Evolutionary conservation across 2,797 vertebrate species (phyloP), one percentile per base, ranked within the genome.

Genomic region (Myoxocephalus aenaeus): DNA sequence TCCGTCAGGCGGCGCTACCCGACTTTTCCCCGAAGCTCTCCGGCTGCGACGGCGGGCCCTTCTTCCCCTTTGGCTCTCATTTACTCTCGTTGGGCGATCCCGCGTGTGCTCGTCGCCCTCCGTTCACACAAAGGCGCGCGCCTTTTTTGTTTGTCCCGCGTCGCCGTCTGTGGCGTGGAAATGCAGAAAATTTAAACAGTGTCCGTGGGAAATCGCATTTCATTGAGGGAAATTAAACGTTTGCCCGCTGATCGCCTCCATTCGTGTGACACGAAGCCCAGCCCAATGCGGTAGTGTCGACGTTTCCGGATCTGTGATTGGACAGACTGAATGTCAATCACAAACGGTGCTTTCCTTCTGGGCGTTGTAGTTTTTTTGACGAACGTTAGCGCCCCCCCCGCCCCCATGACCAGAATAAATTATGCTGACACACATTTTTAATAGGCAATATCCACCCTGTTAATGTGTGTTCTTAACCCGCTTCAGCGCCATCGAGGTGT

Each of bases 1-100:
- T 94, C 91, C 95, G 95, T 96, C 94, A 95, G 96, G 96, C 96
- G 96, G 96, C 96, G 96, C 96, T 96, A 94, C 94, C 94, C 90
- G 92, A 94, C 92, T 95, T 96, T 95, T 94, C 79, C 50, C 95
- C 95, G 94, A 80, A 95, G 94, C 94, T 96, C 90, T 92, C 69
- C 66, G 51, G 78, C 87, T 79, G 38, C 65, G 58, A 74, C 86
- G 71, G 83, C 81, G 92, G 94, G 95, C 94, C 95, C 94, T 95
- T 94, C 91, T 95, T 93, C 92, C 83, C 87, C 81, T 89, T 92
- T 90, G 88, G 91, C 90, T 92, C 93, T 90, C 91, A 87, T 86
- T 83, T 90, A 91, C 93, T 93, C 86, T 91, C 86, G 92, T 91
- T 83, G 90, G 90, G 88, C 79, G 25, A 48, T 71, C 70, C 82